Conservation (phyloP, 2,113 vertebrate genomes). For the Entomyzon cyanotis region DNA sequence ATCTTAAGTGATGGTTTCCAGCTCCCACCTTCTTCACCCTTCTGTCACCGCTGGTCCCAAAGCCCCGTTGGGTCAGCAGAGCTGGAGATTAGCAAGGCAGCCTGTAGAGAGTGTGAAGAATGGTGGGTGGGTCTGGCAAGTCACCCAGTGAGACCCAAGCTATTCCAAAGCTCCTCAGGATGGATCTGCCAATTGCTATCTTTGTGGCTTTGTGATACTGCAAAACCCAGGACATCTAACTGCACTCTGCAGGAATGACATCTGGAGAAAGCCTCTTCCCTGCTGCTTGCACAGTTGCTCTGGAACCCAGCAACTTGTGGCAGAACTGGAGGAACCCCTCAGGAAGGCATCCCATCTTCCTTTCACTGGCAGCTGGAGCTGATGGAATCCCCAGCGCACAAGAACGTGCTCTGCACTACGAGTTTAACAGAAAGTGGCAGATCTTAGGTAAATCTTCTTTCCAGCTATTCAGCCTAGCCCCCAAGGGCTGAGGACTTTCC, state of each 20-base stretch:
- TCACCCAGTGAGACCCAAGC: not conserved
- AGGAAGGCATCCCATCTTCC: not conserved
- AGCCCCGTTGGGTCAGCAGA: rapidly evolving
- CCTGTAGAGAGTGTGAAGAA: not conserved
- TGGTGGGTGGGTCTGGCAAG: not conserved
- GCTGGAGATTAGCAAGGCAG: not conserved
- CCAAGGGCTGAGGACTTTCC: not conserved
- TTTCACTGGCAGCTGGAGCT: not conserved
- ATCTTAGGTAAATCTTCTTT: slow-evolving; percentile 8
- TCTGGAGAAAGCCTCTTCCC: not conserved
- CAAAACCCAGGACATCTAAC: not conserved
- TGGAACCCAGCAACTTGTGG: not conserved
- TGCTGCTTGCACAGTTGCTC: not conserved
- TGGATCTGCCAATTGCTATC: not conserved
- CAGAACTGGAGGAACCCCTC: not conserved
- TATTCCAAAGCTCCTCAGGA: not conserved
- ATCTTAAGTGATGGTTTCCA: not conserved
- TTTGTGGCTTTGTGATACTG: rapidly evolving
- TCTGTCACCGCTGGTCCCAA: not conserved
- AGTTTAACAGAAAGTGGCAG: slow-evolving; percentile 23
- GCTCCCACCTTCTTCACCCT: not conserved
- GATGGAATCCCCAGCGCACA: not conserved
- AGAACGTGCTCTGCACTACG: rapidly evolving
- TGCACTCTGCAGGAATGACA: not conserved
- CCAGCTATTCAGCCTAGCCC: not conserved